Conservation (phyloP, 1,140 invertebrate genomes). For the Eriosoma lanigerum region DNA sequence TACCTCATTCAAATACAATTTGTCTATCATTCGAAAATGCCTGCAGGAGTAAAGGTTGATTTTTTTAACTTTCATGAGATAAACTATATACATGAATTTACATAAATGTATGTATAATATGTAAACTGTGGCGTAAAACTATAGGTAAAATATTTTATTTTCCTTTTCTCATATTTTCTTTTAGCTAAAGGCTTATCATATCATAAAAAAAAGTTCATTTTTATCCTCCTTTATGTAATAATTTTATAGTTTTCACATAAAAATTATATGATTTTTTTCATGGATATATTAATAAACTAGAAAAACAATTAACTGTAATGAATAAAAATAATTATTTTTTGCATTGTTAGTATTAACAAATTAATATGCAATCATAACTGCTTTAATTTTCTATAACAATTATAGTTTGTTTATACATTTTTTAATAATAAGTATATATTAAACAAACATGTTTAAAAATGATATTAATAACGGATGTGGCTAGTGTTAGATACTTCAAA, state of each 20-base stretch:
- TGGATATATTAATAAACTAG: no score
- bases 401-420: no score
- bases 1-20: conserved; percentile 14
- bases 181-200: neutral
- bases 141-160: conserved; percentile 6
- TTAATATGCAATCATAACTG: no score
- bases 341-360: no score
- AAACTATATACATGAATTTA: conserved; percentile 3
- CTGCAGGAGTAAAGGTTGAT: neutral
- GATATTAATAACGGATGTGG: no score
- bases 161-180: neutral
- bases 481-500: no score
- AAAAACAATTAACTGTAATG: no score
- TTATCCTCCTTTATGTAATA: neutral
- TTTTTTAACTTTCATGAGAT: neutral
- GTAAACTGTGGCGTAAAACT: conserved; percentile 2
- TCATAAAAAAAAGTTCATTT: neutral
- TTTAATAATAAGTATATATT: no score
- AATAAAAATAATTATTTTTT: no score
- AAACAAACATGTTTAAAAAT: no score
- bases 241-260: neutral
- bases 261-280: no score
- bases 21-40: conserved; percentile 5
- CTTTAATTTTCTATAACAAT: no score
- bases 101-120: conserved; percentile 15